A percentile compares a stretch with the other conserved stretches of the same genome.
Evolutionary conservation across 2,113 vertebrate species (phyloP).

Genomic region (Forbesichthys papilliferus): DNA sequence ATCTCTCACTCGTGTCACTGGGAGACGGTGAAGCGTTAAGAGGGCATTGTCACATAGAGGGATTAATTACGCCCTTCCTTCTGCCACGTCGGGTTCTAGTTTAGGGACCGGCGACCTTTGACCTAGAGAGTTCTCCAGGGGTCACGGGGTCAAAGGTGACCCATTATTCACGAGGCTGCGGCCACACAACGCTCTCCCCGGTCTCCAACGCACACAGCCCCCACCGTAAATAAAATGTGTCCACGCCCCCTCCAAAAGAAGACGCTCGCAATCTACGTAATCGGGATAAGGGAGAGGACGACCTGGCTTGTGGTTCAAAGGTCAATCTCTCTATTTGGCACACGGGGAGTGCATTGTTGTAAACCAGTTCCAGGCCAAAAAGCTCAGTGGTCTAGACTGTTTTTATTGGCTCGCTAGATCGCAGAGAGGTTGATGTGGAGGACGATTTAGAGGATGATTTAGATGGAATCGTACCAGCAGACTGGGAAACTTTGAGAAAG

Average conservation of each 20-base stretch:
- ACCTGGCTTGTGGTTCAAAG: constrained; percentile 63
- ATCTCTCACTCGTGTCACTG: not conserved
- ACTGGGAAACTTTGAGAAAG: not conserved
- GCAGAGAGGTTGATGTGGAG: constrained; percentile 18
- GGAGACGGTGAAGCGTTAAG: not conserved
- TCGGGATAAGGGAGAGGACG: constrained; percentile 30
- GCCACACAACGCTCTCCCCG: constrained; percentile 41
- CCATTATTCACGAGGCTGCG: no score
- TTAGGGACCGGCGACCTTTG: no score
- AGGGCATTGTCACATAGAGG: constrained; percentile 8
- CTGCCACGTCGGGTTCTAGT: no score
- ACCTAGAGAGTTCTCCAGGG: no score
- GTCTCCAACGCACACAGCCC: constrained; percentile 37
- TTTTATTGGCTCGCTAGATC: constrained; percentile 52
- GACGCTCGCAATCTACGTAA: constrained; percentile 19
- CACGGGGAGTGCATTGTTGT: constrained; percentile 50
- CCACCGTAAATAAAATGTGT: constrained; percentile 46
- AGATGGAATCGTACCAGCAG: constrained; percentile 18
- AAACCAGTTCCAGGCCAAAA: constrained; percentile 57
- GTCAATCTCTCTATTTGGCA: constrained; percentile 54
- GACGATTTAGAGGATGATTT: constrained; percentile 22
- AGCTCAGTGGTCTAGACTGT: constrained; percentile 47
- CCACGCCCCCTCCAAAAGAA: not conserved
- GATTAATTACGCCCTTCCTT: constrained; percentile 36
- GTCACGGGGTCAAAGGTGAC: no score